Evolutionary conservation across 2,113 vertebrate genomes (phyloP), one percentile per base, ranked within the genome.

Genomic region (Seriola rivoliana): DNA sequence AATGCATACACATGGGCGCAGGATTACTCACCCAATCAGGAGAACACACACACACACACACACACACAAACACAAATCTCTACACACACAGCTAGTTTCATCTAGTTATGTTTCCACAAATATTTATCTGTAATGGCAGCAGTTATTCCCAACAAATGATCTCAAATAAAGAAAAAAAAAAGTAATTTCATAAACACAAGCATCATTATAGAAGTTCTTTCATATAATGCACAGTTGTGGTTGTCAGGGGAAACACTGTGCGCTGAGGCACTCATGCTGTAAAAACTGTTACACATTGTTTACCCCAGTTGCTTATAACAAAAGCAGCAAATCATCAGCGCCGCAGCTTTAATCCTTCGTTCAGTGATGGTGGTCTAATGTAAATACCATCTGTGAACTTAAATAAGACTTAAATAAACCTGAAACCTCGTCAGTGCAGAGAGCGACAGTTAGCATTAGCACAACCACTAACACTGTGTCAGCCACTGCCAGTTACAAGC

Each of bases 1-100:
- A 94, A 87, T 88, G 54, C 88, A 90, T 82, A 83, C 89, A 92
- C 87, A 93, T 93, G 89, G 86, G 80, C 48, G 5, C 11, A 59
- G 25, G 52, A 75, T 74, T 75, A 73, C 44, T 80, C 85, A 90
- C 77, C 55, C 36, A 71, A 55, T 68, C 64, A 32, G 25, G 77
- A 82, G 32, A 81, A 78, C 68, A 82, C 54, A 74, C 58, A 63
- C 42, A 50, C 38, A 40, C 38, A 71, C 67, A 66, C 42, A 17
- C 29, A 58, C 11, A 50, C 5, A 38, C 1, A 54, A 17, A 58
- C 14, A 69, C 54, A 84, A 62, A 78, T n/a, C 32, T 12, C 59
- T 11, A 62, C 40, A 42, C 40, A 42, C 40, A 42, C 38, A 50
- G 34, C 2, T 34, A 34, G 11, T 80, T 82, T 69, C 25, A 72